Evolutionary conservation across 2,888 invertebrate genomes (phyloP).

Genomic region (Noctua janthina): DNA sequence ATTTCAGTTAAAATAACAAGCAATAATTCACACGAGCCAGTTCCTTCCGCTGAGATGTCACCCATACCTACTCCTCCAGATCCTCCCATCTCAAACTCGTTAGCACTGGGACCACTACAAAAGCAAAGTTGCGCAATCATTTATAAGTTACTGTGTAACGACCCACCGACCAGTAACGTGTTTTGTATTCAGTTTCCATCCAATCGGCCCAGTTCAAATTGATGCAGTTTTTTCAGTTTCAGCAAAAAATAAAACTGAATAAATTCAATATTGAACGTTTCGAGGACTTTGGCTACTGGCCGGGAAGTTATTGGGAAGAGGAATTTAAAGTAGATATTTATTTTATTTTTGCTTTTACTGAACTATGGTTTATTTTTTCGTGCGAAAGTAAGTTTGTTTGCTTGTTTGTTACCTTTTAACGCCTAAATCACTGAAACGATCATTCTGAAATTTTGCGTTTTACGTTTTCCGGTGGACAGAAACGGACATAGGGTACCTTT

Average conservation of each 20-base stretch:
- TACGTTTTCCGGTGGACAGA: too few relatives aligned
- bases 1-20: too few relatives aligned
- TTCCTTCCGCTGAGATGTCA: too few relatives aligned
- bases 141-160: conserved; percentile 60
- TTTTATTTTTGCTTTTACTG: neutral
- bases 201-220: conserved; percentile 26
- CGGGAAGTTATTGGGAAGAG: conserved; percentile 1
- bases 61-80: neutral
- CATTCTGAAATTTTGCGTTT: too few relatives aligned
- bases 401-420: too few relatives aligned
- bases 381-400: too few relatives aligned
- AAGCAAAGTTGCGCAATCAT: conserved; percentile 62
- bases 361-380: neutral
- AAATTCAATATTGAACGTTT: conserved; percentile 38
- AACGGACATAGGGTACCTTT: too few relatives aligned
- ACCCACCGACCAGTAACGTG: conserved; percentile 20
- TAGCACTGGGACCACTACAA: conserved; percentile 44
- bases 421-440: too few relatives aligned
- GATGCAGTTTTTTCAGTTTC: conserved; percentile 30
- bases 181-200: conserved; percentile 27
- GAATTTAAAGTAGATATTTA: neutral
- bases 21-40: too few relatives aligned
- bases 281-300: conserved; percentile 20
- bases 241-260: conserved; percentile 32
- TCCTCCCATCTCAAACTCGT: conserved; percentile 15